phyloP scores from a whole-genome alignment of 2,113 vertebrate genomes.

The Australoheros scitulus region DNA sequence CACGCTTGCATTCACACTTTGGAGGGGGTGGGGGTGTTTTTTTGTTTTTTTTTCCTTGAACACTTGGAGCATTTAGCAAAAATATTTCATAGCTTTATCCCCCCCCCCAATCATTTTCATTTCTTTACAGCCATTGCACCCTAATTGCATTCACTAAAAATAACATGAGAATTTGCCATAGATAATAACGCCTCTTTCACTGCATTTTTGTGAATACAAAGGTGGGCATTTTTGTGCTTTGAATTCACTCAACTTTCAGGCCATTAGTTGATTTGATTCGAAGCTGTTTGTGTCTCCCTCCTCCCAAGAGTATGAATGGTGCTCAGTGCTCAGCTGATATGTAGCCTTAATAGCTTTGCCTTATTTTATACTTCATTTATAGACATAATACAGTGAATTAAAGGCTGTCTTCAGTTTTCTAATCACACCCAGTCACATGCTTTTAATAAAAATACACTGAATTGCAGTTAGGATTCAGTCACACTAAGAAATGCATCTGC shows the following conservation, averaged over 20 bases:
- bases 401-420: conserved; percentile 27
- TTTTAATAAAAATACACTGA: conserved; percentile 38
- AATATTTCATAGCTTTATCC: conserved; percentile 54
- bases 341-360: conserved; percentile 38
- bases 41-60: not conserved
- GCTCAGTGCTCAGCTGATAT: conserved; percentile 54
- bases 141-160: conserved; percentile 63
- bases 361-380: conserved; percentile 65
- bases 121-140: conserved; percentile 61
- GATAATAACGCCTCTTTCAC: conserved; percentile 68
- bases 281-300: conserved; percentile 53
- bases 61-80: conserved; percentile 38
- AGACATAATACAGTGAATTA: conserved; percentile 38
- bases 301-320: conserved; percentile 47
- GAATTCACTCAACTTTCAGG: conserved; percentile 58
- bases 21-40: not conserved
- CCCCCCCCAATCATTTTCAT: conserved; percentile 50
- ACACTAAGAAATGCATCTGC: not conserved
- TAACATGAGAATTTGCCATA: conserved; percentile 72
- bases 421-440: conserved; percentile 38
- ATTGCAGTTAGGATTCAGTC: conserved; percentile 3
- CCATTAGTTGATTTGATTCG: conserved; percentile 71
- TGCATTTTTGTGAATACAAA: conserved; percentile 57
- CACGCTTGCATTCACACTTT: conserved; percentile 38
- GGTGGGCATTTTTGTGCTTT: conserved; percentile 61